Conservation (phyloP, 2,113 vertebrate species). For the Coracopsis vasa region DNA sequence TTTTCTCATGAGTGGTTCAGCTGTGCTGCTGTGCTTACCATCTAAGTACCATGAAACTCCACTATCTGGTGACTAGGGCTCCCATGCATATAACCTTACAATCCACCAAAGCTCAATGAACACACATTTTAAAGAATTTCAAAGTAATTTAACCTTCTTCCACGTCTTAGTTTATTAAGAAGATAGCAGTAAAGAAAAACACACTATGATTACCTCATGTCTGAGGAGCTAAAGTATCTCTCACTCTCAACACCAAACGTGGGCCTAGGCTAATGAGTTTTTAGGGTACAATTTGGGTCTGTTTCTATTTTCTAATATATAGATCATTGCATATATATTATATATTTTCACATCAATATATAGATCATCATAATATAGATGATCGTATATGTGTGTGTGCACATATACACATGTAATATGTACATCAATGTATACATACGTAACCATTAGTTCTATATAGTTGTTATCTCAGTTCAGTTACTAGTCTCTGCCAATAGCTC, state of each 20-base stretch:
- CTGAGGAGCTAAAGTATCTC: not conserved
- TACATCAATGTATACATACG: no score
- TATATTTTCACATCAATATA: not conserved
- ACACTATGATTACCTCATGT: not conserved
- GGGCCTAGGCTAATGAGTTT: not conserved
- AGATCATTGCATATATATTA: not conserved
- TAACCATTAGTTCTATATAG: accelerated
- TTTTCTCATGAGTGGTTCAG: not conserved
- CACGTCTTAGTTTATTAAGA: not conserved
- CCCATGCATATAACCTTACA: not conserved
- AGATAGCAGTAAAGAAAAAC: not conserved
- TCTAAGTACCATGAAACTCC: not conserved
- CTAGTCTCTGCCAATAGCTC: not conserved
- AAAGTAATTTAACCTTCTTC: not conserved
- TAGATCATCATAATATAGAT: not conserved
- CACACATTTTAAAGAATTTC: not conserved
- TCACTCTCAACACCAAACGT: not conserved
- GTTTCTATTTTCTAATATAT: not conserved
- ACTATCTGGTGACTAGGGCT: not conserved
- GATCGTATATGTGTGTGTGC: not conserved
- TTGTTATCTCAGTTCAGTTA: not conserved
- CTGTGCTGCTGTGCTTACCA: not conserved
- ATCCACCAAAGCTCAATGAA: not conserved
- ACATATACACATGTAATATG: not conserved
- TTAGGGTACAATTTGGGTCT: not conserved